Evolutionary conservation across 2,797 vertebrate species (phyloP).

Genomic region (Coluber constrictor): DNA sequence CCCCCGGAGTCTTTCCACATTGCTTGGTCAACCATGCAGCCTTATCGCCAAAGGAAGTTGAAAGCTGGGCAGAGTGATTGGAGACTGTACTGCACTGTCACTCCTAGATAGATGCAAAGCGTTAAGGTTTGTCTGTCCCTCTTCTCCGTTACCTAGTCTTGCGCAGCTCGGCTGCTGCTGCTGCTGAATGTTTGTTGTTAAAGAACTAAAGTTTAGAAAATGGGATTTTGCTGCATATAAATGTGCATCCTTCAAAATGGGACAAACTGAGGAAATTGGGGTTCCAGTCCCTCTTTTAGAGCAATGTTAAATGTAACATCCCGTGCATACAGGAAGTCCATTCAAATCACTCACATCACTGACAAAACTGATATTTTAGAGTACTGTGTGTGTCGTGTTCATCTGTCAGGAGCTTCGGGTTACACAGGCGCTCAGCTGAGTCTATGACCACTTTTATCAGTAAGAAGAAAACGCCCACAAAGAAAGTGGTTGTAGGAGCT

Average conservation of each 20-base stretch:
- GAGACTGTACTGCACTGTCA: not conserved
- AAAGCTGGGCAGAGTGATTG: not conserved
- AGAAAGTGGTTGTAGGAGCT: not conserved
- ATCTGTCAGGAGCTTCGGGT: not conserved
- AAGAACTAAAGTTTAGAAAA: not conserved
- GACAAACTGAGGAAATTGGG: not conserved
- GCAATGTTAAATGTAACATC: not conserved
- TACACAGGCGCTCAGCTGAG: not conserved
- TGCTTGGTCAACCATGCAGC: not conserved
- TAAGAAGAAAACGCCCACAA: not conserved
- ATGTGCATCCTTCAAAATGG: not conserved
- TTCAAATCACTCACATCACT: not conserved
- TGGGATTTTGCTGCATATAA: not conserved
- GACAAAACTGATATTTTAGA: not conserved
- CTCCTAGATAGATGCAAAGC: not conserved
- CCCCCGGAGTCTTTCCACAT: not conserved
- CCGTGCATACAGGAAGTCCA: not conserved
- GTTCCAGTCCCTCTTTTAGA: not conserved
- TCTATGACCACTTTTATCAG: not conserved
- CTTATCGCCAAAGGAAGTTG: not conserved
- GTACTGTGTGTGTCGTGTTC: not conserved
- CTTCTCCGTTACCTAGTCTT: not conserved
- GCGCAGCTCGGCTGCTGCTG: not conserved
- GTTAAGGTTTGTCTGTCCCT: not conserved
- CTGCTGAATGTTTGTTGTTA: not conserved